Base-by-base conservation (phyloP, 2,888 invertebrate genomes). In the Temnothorax unifasciatus region DNA sequence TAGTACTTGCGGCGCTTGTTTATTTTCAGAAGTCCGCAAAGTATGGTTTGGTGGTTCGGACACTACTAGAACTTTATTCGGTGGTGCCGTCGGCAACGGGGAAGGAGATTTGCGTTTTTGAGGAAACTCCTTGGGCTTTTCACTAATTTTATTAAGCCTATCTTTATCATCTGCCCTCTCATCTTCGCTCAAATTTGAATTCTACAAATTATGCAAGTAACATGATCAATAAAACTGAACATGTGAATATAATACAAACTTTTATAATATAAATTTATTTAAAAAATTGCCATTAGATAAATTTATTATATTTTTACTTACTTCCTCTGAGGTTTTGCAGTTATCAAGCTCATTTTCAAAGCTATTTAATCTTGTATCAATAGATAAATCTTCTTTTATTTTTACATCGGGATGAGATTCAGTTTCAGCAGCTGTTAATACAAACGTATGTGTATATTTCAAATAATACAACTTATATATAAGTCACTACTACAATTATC, bases 61-160 rank as follows among this genome's bases (percentile, higher is more conserved):
- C 63, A 92, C 73, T 54, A 91, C 84, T 83, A 91, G 15, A 75
- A 92, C 86, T 85, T 92, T 92, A 71, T 86, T 89, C 15, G 90
- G 89, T 59, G 81, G 76, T 8, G 71, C 13, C 52, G 77, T 71
- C 52, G 89, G 85, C 44, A 90, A 85, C 29, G 91, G 87, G 25
- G 88, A 88, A 13, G 86, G 71, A 47, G 84, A 82, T 86, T 90
- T 90, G 44, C 84, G 86, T 76, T 88, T 88, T 18, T 82, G 73
- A 71, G 76, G 41, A 57, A 82, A 2, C 25, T 59, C 44, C 25
- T 68, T 74, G n/a, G 57, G 47, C 1, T 29, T 84, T 52, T 86
- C 85, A 18, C 34, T 83, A 73, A 59, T 50, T 47, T 89, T 85
- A n/a, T 83, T 66, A 69, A 83, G 77, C 50, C 69, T 84, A 57